Evolutionary conservation across 2,888 invertebrate species (phyloP), one percentile per base, ranked within the genome.

Genomic region (Biston betularia): DNA sequence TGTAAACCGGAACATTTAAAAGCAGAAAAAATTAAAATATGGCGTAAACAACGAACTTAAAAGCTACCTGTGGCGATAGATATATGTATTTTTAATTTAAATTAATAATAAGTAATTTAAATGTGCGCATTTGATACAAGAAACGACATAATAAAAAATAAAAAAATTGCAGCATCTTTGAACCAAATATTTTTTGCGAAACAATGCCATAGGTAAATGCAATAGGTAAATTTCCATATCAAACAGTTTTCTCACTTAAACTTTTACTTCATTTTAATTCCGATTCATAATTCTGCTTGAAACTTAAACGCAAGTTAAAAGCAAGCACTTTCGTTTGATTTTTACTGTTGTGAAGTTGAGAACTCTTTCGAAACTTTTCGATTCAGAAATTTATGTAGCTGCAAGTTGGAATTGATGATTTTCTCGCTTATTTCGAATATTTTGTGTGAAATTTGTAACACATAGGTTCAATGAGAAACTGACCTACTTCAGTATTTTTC

Each of bases 261-360:
- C 80, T 88, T 88, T 82, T 80, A 80, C 81, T 83, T 81, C 78
- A 76, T 78, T 86, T 85, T 87, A 85, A 87, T 88, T 87, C 81
- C 77, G 73, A 86, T 86, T 88, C 86, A 89, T 86, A 86, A 88
- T 85, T 89, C 85, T 81, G 84, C 81, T 85, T 81, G 80, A 85
- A 89, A 89, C 86, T 90, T 87, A 80, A 89, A 87, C 88, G 87
- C 83, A 83, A 88, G 86, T 87, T 88, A 86, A 88, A 85, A 87
- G 86, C 76, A 79, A 84, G 83, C 80, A 81, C 80, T 88, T 85
- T 81, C 71, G 72, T 79, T 74, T 65, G 76, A 82, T 85, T 84
- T 86, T 86, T 83, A 83, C 80, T 85, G 79, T 83, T 81, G 75
- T 75, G 72, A 82, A 84, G 81, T 84, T 81, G 74, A 74, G 65